Base-by-base conservation (phyloP, 2,113 vertebrate species). In the Hydrolagus affinis region DNA sequence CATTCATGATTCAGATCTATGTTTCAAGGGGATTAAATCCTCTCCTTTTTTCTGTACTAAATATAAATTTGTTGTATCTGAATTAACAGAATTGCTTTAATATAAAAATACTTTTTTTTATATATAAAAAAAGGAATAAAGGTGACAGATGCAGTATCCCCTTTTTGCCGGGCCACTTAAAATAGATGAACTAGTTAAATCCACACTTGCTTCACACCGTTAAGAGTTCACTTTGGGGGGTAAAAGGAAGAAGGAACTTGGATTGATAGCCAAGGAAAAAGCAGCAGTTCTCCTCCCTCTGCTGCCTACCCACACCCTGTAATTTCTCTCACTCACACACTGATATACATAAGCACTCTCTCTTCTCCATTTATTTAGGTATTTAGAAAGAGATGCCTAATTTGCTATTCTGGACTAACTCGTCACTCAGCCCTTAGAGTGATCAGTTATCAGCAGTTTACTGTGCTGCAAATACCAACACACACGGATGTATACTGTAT, bases 61-160 rank as follows among this genome's bases (percentile, higher is more conserved):
- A 64, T 83, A 66, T 66, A 25, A 28, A 83, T 83, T 83, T 83
- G 78, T 83, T 66, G 78, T 83, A 83, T 62, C 78, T 83, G 78
- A 68, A 83, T 83, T 83, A 66, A 66, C 78, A 83, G 78, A 83
- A 83, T 83, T 66, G 60, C 78, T 83, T 83, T 83, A 83, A 83
- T 83, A 83, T 68, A 83, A 30, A 83, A 30, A 62, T 56, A 59
- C 56, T n/a, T 77, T 57, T 78, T 25, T 83, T 4, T 78, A 78
- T 28, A 80, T 25, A 28, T 15, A 78, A 25, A 17, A 23, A 44
- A 83, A 68, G 62, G 66, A 32, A 66, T 32, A 23, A 32, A 21
- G 78, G 25, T 83, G 6, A 83, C 25, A 66, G 66, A 17, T 21
- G 78, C 78, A 19, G 78, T 83, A 64, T 80, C 59, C 77, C n/a